phyloP scores from a whole-genome alignment of 2,888 invertebrate species.

The Cerceris rybyensis region DNA sequence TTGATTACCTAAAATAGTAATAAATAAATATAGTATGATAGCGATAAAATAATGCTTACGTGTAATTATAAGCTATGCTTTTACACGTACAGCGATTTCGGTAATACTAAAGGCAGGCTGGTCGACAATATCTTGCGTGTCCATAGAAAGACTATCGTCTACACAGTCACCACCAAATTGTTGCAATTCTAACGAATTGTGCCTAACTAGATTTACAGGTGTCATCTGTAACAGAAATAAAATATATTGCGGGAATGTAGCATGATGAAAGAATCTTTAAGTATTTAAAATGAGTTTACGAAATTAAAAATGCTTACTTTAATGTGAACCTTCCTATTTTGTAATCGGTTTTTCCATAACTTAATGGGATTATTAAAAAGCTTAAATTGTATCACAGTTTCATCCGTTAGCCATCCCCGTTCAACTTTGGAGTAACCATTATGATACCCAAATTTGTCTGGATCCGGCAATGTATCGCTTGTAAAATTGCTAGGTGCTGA shows the following conservation, averaged over 20 bases:
- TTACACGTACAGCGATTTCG: conserved; percentile 82
- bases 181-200: conserved; percentile 79
- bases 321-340: conserved; percentile 86
- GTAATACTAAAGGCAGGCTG: conserved; percentile 81
- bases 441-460: conserved; percentile 87
- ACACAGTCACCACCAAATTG: conserved; percentile 77
- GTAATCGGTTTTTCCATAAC: conserved; percentile 88
- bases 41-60: not conserved
- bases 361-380: conserved; percentile 91
- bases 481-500: conserved; percentile 75
- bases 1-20: conserved; percentile 83
- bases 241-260: not conserved
- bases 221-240: conserved; percentile 83
- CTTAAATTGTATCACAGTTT: conserved; percentile 92
- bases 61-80: not conserved
- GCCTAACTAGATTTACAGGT: conserved; percentile 86
- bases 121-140: conserved; percentile 81
- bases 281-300: not conserved
- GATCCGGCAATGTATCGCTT: conserved; percentile 80
- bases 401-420: conserved; percentile 92
- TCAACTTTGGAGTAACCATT: conserved; percentile 85
- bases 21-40: not conserved
- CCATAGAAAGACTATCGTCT: conserved; percentile 82
- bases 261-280: too few species aligned
- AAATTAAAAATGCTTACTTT: conserved; percentile 82